Conservation (phyloP, 1,140 invertebrate species). For the Elysia chlorotica region DNA sequence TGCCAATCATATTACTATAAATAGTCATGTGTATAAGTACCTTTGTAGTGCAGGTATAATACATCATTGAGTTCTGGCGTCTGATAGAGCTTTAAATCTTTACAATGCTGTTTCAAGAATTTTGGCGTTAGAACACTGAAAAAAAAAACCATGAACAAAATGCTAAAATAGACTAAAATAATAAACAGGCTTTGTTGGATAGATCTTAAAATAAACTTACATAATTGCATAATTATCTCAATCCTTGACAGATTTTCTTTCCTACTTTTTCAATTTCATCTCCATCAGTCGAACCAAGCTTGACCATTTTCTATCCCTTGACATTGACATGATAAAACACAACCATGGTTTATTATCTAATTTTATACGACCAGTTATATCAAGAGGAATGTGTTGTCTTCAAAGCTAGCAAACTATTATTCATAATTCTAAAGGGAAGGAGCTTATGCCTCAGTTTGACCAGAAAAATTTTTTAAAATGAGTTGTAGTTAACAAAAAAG, state of each 20-base stretch:
- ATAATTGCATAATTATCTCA: not conserved
- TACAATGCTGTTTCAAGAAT: constrained; percentile 78
- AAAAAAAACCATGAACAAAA: not conserved
- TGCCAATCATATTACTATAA: not conserved
- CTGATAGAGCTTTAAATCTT: constrained; percentile 81
- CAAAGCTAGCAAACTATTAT: no score
- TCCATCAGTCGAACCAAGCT: no score
- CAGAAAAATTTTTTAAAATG: no score
- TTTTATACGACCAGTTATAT: no score
- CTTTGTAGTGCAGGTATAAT: constrained; percentile 92
- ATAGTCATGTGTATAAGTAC: constrained; percentile 62
- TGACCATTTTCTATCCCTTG: no score
- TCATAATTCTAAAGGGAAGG: no score
- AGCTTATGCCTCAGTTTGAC: no score
- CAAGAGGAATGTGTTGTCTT: no score
- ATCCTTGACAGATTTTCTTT: not conserved
- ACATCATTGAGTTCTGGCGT: constrained; percentile 92
- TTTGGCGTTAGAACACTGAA: constrained; percentile 57
- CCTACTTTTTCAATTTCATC: not conserved
- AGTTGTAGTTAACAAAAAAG: no score
- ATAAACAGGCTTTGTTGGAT: not conserved
- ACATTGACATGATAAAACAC: no score
- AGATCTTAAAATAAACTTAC: not conserved
- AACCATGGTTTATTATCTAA: no score
- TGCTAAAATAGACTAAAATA: not conserved